Evolutionary conservation across 2,797 vertebrate species (phyloP), one percentile per base, ranked within the genome.

Genomic region (Ctenopoma multispine): DNA sequence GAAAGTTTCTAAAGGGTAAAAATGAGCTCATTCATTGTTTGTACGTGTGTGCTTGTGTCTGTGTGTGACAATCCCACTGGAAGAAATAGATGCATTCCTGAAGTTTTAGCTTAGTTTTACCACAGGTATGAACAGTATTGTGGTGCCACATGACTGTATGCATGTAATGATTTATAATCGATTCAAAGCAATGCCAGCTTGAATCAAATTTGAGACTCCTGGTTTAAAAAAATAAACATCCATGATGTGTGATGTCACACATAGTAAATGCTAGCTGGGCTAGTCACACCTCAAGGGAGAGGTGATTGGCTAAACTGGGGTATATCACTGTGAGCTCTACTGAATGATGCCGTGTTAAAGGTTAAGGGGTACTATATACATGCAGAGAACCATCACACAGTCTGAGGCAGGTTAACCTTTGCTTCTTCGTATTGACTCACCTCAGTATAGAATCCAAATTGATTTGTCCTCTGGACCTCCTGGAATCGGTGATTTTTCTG

Each of bases 361-460:
- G 86, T 83, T 74, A 82, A 69, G 61, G 77, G 72, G n/a, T 34
- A 54, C 49, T 11, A 24, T 71, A 60, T 55, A 47, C 61, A 77
- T 64, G 66, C 57, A 74, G 65, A 48, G 59, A 77, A 70, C 66
- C 79, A 69, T 81, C 73, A 69, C 20, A 5, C 50, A 75, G 56
- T 63, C 72, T 56, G 74, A 74, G 68, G 67, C 69, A 76, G 65
- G 76, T 81, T 90, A 88, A 89, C 88, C 78, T 87, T 87, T 86
- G 81, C 70, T 65, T 83, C 67, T 76, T 13, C 27, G 47, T 68
- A 87, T 90, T 68, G 85, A 92, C 87, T 86, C 48, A 54, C 49
- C 58, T 31, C 57, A 59, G 60, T 31, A 64, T 78, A 85, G 62
- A 80, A 78, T 80, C 57, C n/a, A 7, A 71, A 90, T 85, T 61